Evolutionary conservation across 2,113 vertebrate species (phyloP).

Genomic region (Cercopithecus mona): DNA sequence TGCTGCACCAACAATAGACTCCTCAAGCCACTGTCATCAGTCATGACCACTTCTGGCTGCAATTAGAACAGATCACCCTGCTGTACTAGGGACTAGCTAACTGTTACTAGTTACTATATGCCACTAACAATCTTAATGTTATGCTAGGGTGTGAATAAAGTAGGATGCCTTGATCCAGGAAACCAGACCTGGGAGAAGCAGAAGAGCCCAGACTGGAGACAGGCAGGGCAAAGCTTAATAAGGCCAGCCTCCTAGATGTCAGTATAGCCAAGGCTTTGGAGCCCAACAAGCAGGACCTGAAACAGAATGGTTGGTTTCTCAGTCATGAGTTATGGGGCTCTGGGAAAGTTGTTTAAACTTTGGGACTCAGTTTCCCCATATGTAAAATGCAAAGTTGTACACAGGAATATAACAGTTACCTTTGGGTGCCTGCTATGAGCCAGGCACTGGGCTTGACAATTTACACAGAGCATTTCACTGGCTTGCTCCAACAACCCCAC

Average conservation of each 20-base stretch:
- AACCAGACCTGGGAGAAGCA: background rate
- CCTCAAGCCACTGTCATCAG: background rate
- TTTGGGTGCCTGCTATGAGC: background rate
- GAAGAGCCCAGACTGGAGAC: background rate
- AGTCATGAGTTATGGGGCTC: background rate
- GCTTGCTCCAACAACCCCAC: background rate
- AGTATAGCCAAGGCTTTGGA: background rate
- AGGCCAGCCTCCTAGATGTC: background rate
- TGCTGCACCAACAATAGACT: background rate
- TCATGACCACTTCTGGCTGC: background rate
- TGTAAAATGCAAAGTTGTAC: background rate
- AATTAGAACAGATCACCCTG: background rate
- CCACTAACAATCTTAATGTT: background rate
- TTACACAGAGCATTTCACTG: background rate
- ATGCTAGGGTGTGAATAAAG: background rate
- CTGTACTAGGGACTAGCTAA: background rate
- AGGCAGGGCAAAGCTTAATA: background rate
- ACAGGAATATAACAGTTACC: background rate
- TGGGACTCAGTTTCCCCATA: background rate
- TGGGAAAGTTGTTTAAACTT: background rate
- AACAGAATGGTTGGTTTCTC: background rate
- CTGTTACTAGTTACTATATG: background rate
- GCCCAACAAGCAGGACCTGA: background rate
- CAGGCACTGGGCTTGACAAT: background rate
- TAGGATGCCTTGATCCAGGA: background rate